phyloP scores from a whole-genome alignment of 2,797 vertebrate genomes.

The Paguma larvata region DNA sequence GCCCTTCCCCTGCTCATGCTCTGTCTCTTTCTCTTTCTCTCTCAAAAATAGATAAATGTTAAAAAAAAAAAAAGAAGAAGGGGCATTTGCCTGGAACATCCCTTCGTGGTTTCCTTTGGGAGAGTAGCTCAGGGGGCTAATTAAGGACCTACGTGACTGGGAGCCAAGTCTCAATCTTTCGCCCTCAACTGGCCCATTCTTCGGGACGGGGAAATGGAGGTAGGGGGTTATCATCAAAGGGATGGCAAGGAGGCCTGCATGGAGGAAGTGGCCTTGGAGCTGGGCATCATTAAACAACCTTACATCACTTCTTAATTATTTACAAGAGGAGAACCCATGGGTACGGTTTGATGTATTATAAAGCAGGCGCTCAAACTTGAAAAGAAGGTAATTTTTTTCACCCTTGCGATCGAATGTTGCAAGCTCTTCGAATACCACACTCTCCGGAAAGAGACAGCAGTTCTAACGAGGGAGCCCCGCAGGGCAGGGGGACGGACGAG shows the following conservation, averaged over 20 bases:
- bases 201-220: background rate
- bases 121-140: background rate
- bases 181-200: background rate
- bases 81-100: background rate
- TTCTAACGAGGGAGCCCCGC: background rate
- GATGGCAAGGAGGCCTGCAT: background rate
- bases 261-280: background rate
- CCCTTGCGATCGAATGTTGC: background rate
- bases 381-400: background rate
- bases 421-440: background rate
- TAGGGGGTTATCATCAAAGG: background rate
- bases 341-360: background rate
- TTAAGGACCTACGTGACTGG: background rate
- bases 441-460: background rate
- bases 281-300: background rate
- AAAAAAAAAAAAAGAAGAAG: too few species aligned
- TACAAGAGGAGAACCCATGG: background rate
- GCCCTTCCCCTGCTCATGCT: too few species aligned
- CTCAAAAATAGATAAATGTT: too few species aligned
- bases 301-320: background rate
- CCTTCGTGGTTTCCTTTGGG: background rate
- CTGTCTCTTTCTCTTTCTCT: too few species aligned
- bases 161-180: background rate
- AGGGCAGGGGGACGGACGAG: accelerated
- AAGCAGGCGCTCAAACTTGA: background rate